Base-by-base conservation (phyloP, 2,113 vertebrate genomes). In the Procavia capensis region DNA sequence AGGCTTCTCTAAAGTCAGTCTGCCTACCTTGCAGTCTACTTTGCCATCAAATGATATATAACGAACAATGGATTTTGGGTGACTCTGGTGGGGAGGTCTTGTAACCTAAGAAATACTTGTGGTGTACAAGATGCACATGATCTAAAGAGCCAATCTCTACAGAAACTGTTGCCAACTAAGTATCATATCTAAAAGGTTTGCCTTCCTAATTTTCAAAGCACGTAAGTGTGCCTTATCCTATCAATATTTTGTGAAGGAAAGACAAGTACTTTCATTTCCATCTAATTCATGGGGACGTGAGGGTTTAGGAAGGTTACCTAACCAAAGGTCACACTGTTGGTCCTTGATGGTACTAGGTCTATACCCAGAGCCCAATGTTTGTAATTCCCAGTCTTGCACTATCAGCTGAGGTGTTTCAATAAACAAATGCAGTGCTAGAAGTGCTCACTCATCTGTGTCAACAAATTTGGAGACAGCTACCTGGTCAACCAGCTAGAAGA, bases 211-310 rank as follows among this genome's bases (percentile, higher is more conserved):
- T 75, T 93, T 92, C 81, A 92, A 92, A 68, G 70, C 10, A 8
- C n/a, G 39, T 36, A 29, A 84, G 8, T 57, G 9, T 75, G 89
- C 66, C 27, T 70, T 63, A 93, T 27, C 5, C 39, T 4, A 9
- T 84, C 63, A 63, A 74, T 39, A 92, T 24, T 93, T 41, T 57
- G 47, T 50, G 22, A 96, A 64, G 29, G 61, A 91, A 90, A 72
- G 9, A 59, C 27, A 92, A 92, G 31, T 7, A 68, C 16, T 92
- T 72, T 92, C 86, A 79, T 64, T 85, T 86, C 57, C 54, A 87
- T 27, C 43, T 91, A n/a, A 91, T 9, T 90, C 83, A 31, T 1
- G 5, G 85, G 19, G 36, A 96, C 84, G 14, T 29, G 1, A 13
- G 39, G 4, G 13, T 61, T 80, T 80, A 87, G 80, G 88, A 95